A percentile compares a stretch with the other conserved stretches of the same genome.
Evolutionary conservation across 2,113 vertebrate genomes (phyloP).

Genomic region (Sarotherodon lohbergeri): DNA sequence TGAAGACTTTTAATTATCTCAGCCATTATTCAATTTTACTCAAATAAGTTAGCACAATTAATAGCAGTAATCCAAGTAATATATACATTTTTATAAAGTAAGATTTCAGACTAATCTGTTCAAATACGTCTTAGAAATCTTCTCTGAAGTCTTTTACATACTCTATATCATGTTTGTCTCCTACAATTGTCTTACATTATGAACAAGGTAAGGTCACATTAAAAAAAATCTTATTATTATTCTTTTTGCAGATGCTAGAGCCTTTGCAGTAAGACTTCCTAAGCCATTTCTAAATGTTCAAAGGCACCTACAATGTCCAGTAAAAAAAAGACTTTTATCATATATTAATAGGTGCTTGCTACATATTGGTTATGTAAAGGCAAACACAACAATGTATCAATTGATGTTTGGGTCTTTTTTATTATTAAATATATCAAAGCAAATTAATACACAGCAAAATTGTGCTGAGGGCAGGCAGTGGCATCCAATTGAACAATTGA

Average conservation of each 20-base stretch:
- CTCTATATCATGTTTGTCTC: not conserved
- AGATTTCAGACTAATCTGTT: not conserved
- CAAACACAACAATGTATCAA: not conserved
- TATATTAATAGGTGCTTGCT: not conserved
- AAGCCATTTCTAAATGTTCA: not conserved
- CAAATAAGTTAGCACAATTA: not conserved
- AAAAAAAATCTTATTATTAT: not conserved
- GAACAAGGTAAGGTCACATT: not conserved
- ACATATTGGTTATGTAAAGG: not conserved
- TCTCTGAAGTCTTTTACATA: not conserved
- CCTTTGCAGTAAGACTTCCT: not conserved
- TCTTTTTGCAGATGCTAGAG: not conserved
- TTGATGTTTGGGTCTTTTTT: constrained; percentile 46
- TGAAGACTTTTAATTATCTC: not conserved
- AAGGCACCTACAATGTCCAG: not conserved
- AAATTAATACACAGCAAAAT: constrained; percentile 73
- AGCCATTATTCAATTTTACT: not conserved
- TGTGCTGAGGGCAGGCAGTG: constrained; percentile 55
- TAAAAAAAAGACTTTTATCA: not conserved
- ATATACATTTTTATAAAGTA: not conserved
- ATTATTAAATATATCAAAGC: constrained; percentile 62
- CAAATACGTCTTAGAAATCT: not conserved
- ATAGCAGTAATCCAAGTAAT: not conserved
- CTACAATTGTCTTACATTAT: not conserved
- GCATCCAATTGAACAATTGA: constrained; percentile 62